Percentiles rank a stretch among this genome's conserved stretches.
Evolutionary conservation across 1,140 invertebrate genomes (phyloP).

Genomic region (Bombus waltoni): DNA sequence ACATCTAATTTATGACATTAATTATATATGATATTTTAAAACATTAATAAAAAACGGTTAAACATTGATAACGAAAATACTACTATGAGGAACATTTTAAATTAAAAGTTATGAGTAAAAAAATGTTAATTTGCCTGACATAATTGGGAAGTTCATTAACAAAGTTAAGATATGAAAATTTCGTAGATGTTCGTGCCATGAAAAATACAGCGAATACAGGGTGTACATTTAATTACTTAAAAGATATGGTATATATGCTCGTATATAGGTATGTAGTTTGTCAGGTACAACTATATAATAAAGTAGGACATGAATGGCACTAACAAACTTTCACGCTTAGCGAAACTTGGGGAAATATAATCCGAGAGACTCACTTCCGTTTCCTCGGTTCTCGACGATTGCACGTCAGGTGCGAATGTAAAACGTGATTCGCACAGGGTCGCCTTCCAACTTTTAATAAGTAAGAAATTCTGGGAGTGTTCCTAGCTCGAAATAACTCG

Average conservation of each 20-base stretch:
- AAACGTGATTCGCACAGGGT: conserved; percentile 44
- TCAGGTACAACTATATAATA: conserved; percentile 17
- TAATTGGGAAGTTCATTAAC: neutral
- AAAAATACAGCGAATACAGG: conserved; percentile 11
- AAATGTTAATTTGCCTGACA: neutral
- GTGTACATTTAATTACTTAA: conserved; percentile 29
- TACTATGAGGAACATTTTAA: neutral
- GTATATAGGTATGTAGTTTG: neutral
- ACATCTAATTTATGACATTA: too few species aligned
- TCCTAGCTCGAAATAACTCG: conserved; percentile 43
- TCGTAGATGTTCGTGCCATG: neutral
- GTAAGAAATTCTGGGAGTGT: conserved; percentile 25
- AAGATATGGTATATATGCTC: neutral
- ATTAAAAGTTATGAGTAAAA: neutral
- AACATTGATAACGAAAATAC: too few species aligned
- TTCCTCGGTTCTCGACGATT: conserved; percentile 25
- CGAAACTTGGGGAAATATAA: conserved; percentile 54
- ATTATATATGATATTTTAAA: too few species aligned
- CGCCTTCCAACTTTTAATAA: conserved; percentile 56
- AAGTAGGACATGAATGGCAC: conserved; percentile 14
- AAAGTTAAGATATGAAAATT: neutral
- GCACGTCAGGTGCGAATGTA: conserved; percentile 40
- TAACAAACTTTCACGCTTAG: conserved; percentile 37
- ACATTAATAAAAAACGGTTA: too few species aligned
- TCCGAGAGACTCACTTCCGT: conserved; percentile 25